A percentile compares a stretch with the other conserved stretches of the same genome.
Conservation (phyloP, 1,140 invertebrate species). For the Brachionus asplanchnoidis region DNA sequence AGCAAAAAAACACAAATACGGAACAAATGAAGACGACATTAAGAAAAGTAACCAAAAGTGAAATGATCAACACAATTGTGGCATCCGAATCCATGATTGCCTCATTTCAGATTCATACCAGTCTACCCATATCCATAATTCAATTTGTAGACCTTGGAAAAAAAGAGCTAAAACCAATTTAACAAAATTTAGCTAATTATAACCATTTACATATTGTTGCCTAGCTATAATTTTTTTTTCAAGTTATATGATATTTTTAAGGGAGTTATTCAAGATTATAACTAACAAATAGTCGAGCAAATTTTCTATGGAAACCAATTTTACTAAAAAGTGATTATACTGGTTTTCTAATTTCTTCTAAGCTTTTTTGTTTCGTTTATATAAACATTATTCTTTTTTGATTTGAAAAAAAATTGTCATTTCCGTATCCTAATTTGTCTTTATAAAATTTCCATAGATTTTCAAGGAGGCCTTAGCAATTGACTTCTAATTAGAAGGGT, state of each 20-base stretch:
- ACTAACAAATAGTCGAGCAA: background rate
- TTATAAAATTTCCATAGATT: background rate
- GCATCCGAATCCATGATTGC: slow-evolving; percentile 5
- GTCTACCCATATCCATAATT: background rate
- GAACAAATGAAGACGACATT: slow-evolving; percentile 7
- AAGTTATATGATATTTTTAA: slow-evolving; percentile 18
- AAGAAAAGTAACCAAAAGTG: slow-evolving; percentile 5
- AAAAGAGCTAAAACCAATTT: slow-evolving; percentile 21
- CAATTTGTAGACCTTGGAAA: slow-evolving; percentile 3
- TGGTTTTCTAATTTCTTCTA: background rate
- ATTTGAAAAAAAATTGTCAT: background rate
- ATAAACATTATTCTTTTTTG: background rate
- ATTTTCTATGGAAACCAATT: slow-evolving; percentile 32
- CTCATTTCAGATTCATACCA: background rate
- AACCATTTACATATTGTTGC: slow-evolving; percentile 12
- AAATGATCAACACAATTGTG: slow-evolving; percentile 10
- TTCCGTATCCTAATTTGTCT: background rate
- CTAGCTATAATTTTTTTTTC: slow-evolving; percentile 3
- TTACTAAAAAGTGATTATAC: background rate
- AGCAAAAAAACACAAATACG: slow-evolving; percentile 3
- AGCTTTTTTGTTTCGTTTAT: slow-evolving; percentile 28
- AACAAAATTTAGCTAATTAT: background rate
- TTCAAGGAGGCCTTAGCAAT: background rate
- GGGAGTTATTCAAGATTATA: slow-evolving; percentile 5
- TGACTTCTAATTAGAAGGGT: background rate